phyloP scores from a whole-genome alignment of 2,888 invertebrate species.

The Trichopoda pennipes region DNA sequence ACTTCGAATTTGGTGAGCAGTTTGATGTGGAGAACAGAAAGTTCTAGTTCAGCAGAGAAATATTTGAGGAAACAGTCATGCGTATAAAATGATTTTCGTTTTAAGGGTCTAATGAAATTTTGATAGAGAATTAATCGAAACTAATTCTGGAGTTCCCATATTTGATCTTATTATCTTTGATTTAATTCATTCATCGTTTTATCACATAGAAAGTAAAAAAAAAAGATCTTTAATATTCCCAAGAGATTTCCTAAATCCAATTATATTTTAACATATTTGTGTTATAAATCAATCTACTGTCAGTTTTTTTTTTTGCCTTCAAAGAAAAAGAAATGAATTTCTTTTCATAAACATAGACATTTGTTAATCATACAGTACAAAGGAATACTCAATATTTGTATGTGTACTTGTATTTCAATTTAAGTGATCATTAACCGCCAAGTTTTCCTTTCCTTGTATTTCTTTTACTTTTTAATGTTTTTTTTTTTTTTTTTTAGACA shows the following conservation, averaged over 20 bases:
- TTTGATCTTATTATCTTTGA: no score
- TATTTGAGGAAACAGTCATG: no score
- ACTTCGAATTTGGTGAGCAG: no score
- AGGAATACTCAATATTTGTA: slow-evolving; percentile 44
- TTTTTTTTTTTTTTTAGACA: slow-evolving; percentile 59
- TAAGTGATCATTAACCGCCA: slow-evolving; percentile 68
- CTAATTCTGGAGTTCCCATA: no score
- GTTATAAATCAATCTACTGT: slow-evolving; percentile 63
- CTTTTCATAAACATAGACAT: slow-evolving; percentile 63
- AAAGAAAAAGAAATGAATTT: slow-evolving; percentile 30
- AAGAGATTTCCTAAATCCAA: slow-evolving; percentile 53
- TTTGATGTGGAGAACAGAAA: no score
- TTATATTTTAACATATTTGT: slow-evolving; percentile 53
- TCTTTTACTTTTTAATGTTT: slow-evolving; percentile 47
- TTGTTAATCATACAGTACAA: slow-evolving; percentile 61
- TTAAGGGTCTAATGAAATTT: no score
- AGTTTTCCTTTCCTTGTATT: slow-evolving; percentile 44
- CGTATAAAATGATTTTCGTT: no score
- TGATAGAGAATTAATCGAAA: no score
- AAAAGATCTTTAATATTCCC: slow-evolving; percentile 39
- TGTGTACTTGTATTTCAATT: slow-evolving; percentile 61
- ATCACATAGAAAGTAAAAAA: not conserved
- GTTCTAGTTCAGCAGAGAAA: no score
- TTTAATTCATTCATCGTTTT: no score
- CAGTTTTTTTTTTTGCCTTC: slow-evolving; percentile 45